Conservation (phyloP, 2,888 invertebrate genomes). For the Leptogaster cylindrica region DNA sequence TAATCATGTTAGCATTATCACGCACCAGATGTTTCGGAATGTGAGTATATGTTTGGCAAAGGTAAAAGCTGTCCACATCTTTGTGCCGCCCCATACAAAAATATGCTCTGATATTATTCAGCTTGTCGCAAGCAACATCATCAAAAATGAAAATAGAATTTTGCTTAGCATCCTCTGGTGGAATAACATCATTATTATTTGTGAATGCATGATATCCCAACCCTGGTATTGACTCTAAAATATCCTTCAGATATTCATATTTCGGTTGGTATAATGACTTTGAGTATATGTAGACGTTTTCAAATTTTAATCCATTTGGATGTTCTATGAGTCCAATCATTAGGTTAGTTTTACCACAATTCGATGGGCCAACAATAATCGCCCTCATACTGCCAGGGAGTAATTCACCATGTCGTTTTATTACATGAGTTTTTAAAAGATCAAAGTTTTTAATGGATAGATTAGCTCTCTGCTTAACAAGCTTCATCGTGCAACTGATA, state of each 20-base stretch:
- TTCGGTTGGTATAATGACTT: conserved; percentile 52
- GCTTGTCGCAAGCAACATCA: too few relatives aligned
- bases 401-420: conserved; percentile 51
- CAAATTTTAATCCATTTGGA: conserved; percentile 54
- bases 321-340: conserved; percentile 37
- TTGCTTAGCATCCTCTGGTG: conserved; percentile 46
- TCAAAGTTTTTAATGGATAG: neutral
- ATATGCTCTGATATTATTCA: too few relatives aligned
- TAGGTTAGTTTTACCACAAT: neutral
- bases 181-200: conserved; percentile 35
- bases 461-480: neutral
- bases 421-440: conserved; percentile 21
- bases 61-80: too few relatives aligned
- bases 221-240: too few relatives aligned
- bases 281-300: conserved; percentile 51
- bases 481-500: neutral
- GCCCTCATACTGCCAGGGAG: conserved; percentile 47
- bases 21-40: too few relatives aligned
- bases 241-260: conserved; percentile 49
- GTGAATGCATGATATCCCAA: conserved; percentile 35
- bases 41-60: too few relatives aligned
- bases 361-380: neutral
- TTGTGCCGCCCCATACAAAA: too few relatives aligned
- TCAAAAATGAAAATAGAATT: too few relatives aligned
- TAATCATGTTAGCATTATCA: too few relatives aligned